A percentile compares a stretch with the other conserved stretches of the same genome.
Conservation (phyloP, 2,113 vertebrate species). For the Copsychus sechellarum region DNA sequence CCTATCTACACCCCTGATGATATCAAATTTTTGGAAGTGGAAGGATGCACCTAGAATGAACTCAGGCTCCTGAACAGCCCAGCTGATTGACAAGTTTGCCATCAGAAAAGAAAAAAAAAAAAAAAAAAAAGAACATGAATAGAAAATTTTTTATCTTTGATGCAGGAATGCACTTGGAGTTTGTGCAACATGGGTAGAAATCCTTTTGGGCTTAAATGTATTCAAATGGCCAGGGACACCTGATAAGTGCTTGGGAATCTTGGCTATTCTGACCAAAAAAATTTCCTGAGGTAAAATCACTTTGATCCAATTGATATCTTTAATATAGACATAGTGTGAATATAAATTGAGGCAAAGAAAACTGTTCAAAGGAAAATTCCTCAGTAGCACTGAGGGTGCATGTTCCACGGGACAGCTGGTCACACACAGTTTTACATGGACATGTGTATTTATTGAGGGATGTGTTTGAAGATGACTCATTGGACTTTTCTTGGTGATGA, state of each 20-base stretch:
- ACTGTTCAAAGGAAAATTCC: not conserved
- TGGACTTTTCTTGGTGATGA: not conserved
- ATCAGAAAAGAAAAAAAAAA: not conserved
- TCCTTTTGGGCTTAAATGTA: not conserved
- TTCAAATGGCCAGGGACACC: not conserved
- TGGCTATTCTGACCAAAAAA: not conserved
- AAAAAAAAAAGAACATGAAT: not conserved
- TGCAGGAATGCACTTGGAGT: not conserved
- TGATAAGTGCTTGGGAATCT: not conserved
- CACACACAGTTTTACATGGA: not conserved
- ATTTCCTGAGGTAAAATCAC: not conserved
- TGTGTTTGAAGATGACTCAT: not conserved
- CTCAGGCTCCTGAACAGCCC: not conserved
- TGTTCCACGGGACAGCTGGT: not conserved
- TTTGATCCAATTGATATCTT: not conserved
- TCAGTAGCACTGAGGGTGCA: not conserved
- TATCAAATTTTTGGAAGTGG: not conserved
- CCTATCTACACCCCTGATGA: not conserved
- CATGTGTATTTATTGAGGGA: not conserved
- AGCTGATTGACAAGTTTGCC: not conserved
- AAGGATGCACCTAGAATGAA: not conserved
- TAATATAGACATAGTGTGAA: not conserved
- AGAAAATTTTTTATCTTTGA: not conserved
- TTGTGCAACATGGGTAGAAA: fast-evolving
- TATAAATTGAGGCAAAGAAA: not conserved